These are phyloP conservation scores for Taxidea taxus DNA, from an alignment of 2,113 vertebrate genomes.

Conservation along the genomic window DNA sequence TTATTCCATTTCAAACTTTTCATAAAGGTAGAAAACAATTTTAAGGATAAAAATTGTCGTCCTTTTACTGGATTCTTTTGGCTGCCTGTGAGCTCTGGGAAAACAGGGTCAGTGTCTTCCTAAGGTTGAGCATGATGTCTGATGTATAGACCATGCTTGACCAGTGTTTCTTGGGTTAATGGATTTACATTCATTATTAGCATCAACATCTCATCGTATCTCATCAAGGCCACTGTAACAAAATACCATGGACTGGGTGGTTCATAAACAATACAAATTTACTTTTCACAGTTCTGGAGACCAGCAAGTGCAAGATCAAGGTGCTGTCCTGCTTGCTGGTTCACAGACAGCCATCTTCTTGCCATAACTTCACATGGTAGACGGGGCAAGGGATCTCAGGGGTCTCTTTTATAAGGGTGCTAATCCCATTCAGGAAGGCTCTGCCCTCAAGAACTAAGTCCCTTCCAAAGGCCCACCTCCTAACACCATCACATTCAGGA, in stretches of 20 bases:
- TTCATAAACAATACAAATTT: not conserved
- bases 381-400: not conserved
- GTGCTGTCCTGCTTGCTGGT: not conserved
- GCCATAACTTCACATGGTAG: not conserved
- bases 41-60: not conserved
- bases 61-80: not conserved
- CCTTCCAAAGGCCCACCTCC: not conserved
- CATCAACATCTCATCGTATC: not conserved
- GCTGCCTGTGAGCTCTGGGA: not conserved
- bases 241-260: not conserved
- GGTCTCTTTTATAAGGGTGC: not conserved
- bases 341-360: not conserved
- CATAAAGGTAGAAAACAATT: not conserved
- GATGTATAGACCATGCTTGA: not conserved
- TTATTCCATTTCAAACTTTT: constrained; percentile 1
- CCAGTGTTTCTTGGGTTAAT: not conserved
- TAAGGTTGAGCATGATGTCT: not conserved
- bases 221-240: not conserved
- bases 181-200: not conserved
- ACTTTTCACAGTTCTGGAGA: not conserved
- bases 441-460: not conserved
- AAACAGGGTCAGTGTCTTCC: not conserved
- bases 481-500: not conserved
- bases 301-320: not conserved
- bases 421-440: not conserved